A percentile compares a stretch with the other conserved stretches of the same genome.
Conservation (phyloP, 2,888 invertebrate genomes). For the Caenorhabditis sp. region DNA sequence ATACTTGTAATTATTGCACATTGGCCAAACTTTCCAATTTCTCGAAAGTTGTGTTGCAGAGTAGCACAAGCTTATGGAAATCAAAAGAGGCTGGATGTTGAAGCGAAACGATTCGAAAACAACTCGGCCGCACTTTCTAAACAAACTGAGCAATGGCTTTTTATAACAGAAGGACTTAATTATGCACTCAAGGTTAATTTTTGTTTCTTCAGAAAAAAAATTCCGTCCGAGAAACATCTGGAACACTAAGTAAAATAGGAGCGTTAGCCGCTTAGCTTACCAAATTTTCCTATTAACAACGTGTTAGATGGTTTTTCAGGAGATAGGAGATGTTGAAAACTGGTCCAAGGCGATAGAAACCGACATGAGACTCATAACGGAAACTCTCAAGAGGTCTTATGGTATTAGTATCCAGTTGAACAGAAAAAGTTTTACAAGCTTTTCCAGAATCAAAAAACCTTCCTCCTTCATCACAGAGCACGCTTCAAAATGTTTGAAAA, state of each 20-base stretch:
- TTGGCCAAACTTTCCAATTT: too few species aligned
- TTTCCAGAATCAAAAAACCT: slow-evolving; percentile 60
- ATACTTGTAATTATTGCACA: too few species aligned
- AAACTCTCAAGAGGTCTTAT: slow-evolving; percentile 86
- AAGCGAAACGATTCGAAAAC: slow-evolving; percentile 95
- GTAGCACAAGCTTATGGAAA: slow-evolving; percentile 98
- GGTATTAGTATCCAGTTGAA: too few species aligned
- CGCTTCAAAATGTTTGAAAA: too few species aligned
- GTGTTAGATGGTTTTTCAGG: slow-evolving; percentile 85
- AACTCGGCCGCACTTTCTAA: slow-evolving; percentile 96
- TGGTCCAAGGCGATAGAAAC: slow-evolving; percentile 98
- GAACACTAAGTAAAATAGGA: too few species aligned
- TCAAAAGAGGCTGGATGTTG: slow-evolving; percentile 96
- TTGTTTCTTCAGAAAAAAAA: too few species aligned
- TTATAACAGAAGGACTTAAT: slow-evolving; percentile 87
- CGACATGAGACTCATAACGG: slow-evolving; percentile 94
- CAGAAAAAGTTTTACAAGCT: too few species aligned
- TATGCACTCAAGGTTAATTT: slow-evolving; percentile 86
- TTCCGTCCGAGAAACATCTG: too few species aligned
- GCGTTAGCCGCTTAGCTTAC: too few species aligned
- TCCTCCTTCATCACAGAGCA: too few species aligned
- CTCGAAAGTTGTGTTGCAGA: too few species aligned
- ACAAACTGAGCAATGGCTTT: slow-evolving; percentile 98
- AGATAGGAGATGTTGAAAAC: slow-evolving; percentile 98
- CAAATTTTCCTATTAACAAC: background rate